These are phyloP conservation scores for Tapera naevia DNA, from an alignment of 2,797 vertebrate genomes.

Conservation along the genomic window DNA sequence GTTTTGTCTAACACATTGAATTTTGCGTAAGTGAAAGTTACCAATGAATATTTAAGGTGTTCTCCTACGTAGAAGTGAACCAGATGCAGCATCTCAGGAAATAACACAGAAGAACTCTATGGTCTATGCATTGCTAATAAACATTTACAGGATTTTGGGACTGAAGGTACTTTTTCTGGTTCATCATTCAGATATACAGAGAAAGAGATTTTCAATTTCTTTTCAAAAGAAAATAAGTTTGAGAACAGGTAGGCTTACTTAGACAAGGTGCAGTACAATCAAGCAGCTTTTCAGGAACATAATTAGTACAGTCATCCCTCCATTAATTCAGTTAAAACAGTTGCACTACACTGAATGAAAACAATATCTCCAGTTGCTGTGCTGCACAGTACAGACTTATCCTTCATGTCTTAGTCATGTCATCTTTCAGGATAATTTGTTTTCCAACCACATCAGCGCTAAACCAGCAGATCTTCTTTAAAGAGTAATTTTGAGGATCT, in stretches of 20 bases:
- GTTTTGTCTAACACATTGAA: neutral
- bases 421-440: neutral
- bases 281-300: neutral
- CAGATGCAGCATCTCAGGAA: neutral
- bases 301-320: neutral
- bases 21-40: neutral
- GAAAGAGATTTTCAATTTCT: neutral
- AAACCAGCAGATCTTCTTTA: rapidly evolving
- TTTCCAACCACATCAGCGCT: neutral
- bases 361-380: neutral
- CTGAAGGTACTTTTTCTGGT: neutral
- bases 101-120: neutral
- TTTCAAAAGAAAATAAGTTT: neutral
- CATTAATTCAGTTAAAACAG: neutral
- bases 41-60: neutral
- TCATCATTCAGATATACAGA: neutral
- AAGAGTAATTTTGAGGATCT: neutral
- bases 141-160: neutral
- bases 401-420: neutral
- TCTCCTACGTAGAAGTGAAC: neutral
- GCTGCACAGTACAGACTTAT: rapidly evolving
- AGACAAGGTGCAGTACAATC: neutral
- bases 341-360: neutral
- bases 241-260: neutral
- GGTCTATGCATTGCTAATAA: neutral